Evolutionary conservation across 2,113 vertebrate genomes (phyloP).

Genomic region (Istiophorus platypterus): DNA sequence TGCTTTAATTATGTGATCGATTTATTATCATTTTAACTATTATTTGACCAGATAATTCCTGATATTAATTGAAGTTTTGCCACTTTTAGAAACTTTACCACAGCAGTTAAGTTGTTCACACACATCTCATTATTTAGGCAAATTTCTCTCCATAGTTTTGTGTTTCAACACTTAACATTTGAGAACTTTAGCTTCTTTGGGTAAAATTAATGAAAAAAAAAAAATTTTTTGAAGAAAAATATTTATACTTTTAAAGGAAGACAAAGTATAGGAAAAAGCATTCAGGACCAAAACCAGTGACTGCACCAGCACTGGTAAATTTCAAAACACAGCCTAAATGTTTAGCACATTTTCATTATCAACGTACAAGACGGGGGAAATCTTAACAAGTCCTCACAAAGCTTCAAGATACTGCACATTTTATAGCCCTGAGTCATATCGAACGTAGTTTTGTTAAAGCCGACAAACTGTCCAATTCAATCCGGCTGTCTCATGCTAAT

Average conservation of each 20-base stretch:
- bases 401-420: background rate
- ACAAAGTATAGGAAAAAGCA: background rate
- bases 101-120: too few species aligned
- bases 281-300: too few species aligned
- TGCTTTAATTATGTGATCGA: background rate
- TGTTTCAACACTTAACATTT: background rate
- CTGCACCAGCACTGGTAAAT: background rate
- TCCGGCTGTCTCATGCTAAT: conserved; percentile 17
- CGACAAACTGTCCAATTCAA: background rate
- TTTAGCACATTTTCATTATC: background rate
- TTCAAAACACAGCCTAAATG: background rate
- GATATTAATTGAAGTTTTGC: background rate
- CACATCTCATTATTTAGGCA: background rate
- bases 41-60: background rate
- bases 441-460: background rate
- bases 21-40: background rate
- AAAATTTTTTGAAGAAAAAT: too few species aligned
- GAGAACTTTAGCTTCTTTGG: background rate
- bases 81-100: too few species aligned
- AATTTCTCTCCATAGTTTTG: background rate
- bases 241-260: background rate
- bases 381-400: background rate
- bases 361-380: background rate
- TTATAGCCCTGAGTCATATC: background rate
- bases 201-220: background rate